Base-by-base conservation (phyloP, 2,797 vertebrate genomes). In the Halcyon leucocephala region DNA sequence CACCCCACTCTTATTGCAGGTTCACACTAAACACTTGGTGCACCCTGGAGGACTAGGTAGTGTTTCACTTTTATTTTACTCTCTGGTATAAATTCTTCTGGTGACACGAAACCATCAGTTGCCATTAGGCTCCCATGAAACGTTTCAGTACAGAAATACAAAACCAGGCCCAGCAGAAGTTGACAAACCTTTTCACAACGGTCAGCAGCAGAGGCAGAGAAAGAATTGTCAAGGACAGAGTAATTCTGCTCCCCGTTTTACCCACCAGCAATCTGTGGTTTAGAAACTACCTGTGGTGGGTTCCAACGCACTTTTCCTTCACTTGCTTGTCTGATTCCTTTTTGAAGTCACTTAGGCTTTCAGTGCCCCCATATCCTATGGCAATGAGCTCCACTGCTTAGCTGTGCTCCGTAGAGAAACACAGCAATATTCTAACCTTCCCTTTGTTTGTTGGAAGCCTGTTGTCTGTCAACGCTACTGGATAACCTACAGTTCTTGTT, bases 281-380 rank as follows among this genome's bases (percentile, higher is more conserved):
- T 42, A 42, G 44, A 46, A 21, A 46, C 44, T 46, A 52, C 44
- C 22, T 52, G 48, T 60, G 79, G 80, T 48, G 89, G 48, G 25
- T 71, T 52, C 65, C 87, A 77, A 60, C 16, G 61, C 26, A 51
- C 21, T 81, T 88, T 71, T 74, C 31, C 39, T 81, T 26, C 26
- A 33, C 10, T 54, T 65, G 14, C 76, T 71, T 87, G 35, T 62
- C 64, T 64, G 64, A 83, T 26, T 87, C 41, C 31, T 72, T 93
- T 96, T 86, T 94, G 76, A 90, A 94, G 52, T 65, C 6, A 46
- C 60, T 90, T 67, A 48, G 26, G 29, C 69, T 93, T 93, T 95
- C 77, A 65, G 39, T 62, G 65, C 61, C 49, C 28, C 54, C 49
- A n/a, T 88, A 93, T 74, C n/a, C 16, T 39, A 51, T 65, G 37